Percentiles rank a stretch among this genome's conserved stretches.
phyloP scores from a whole-genome alignment of 2,888 invertebrate genomes.

The Eristalis intricaria region DNA sequence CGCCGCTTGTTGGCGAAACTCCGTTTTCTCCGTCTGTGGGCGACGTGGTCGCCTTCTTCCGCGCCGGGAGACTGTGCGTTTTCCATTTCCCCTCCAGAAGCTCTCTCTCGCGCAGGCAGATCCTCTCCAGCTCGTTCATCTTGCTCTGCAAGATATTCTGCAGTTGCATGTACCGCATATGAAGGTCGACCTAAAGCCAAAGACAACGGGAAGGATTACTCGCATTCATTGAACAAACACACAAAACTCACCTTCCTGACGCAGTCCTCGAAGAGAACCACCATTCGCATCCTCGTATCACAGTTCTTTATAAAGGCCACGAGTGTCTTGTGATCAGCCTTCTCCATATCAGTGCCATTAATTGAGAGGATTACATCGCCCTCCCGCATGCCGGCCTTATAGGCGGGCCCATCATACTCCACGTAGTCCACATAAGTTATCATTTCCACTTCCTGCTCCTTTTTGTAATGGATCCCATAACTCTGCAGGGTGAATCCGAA shows the following conservation, averaged over 20 bases:
- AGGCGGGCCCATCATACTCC: conserved; percentile 95
- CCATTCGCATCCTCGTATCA: conserved; percentile 95
- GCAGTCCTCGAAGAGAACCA: conserved; percentile 97
- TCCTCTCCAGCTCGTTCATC: conserved; percentile 91
- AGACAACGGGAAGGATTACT: neutral
- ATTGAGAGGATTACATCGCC: conserved; percentile 98
- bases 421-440: conserved; percentile 99
- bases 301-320: conserved; percentile 96
- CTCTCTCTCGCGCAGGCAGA: conserved; percentile 91
- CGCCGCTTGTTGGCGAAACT: conserved; percentile 82
- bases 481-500: conserved; percentile 98
- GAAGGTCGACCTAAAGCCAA: conserved; percentile 86
- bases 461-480: conserved; percentile 97
- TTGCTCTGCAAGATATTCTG: conserved; percentile 92
- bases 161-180: conserved; percentile 95
- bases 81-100: conserved; percentile 93
- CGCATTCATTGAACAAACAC: neutral
- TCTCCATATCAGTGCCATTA: conserved; percentile 97
- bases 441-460: conserved; percentile 96
- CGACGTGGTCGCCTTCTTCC: conserved; percentile 88
- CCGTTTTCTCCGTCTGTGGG: conserved; percentile 81
- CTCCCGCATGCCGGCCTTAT: conserved; percentile 95
- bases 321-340: conserved; percentile 95
- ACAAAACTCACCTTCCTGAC: conserved; percentile 91
- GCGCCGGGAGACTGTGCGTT: conserved; percentile 92